Conservation (phyloP, 2,888 invertebrate species). For the Dione vanillae region DNA sequence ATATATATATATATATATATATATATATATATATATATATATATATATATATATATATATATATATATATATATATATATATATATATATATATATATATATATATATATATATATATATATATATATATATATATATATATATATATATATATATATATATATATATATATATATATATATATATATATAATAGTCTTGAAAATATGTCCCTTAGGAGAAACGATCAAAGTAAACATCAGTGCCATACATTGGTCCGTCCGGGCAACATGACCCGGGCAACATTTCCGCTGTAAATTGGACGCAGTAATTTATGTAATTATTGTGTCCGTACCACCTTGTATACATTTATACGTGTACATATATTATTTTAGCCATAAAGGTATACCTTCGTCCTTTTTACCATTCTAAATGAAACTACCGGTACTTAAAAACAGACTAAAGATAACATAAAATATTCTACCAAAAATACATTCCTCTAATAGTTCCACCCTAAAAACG, state of each 20-base stretch:
- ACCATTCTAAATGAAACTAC: constrained; percentile 25
- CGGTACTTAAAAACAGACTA: constrained; percentile 24
- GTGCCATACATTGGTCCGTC: constrained; percentile 50
- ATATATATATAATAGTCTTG: background rate
- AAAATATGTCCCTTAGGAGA: constrained; percentile 21
- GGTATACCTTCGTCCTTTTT: background rate
- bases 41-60: no score
- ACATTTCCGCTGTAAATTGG: constrained; percentile 50
- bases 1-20: no score
- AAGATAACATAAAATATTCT: constrained; percentile 8
- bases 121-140: no score
- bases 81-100: no score
- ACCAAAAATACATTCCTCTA: constrained; percentile 39
- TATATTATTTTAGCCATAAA: constrained; percentile 33
- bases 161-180: background rate
- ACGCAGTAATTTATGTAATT: constrained; percentile 44
- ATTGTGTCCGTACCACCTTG: constrained; percentile 40
- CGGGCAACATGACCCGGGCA: constrained; percentile 50
- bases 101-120: no score
- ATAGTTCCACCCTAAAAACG: constrained; percentile 41
- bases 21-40: no score
- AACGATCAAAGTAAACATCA: constrained; percentile 52
- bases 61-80: no score
- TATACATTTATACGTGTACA: constrained; percentile 21
- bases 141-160: no score